These are phyloP conservation scores for Ctenochaetus hawaiiensis DNA, from an alignment of 2,797 vertebrate genomes.

Conservation along the genomic window DNA sequence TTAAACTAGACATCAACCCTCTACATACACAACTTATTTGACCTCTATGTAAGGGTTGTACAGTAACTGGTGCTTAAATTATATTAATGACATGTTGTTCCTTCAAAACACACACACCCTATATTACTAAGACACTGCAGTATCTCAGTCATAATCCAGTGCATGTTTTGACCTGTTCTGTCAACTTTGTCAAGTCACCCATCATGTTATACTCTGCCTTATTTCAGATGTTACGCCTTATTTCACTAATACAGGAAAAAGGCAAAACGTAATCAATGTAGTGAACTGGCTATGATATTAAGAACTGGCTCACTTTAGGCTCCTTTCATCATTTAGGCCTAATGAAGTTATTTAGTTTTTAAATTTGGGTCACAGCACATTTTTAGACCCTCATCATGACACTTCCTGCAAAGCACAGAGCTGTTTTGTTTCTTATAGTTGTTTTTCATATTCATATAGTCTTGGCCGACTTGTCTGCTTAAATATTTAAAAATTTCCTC, in stretches of 20 bases:
- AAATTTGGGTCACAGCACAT: not conserved
- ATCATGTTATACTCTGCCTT: not conserved
- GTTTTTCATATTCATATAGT: not conserved
- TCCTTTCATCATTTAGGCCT: not conserved
- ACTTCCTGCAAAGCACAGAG: not conserved
- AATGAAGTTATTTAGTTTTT: not conserved
- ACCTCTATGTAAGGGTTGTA: too few species aligned
- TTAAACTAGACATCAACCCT: too few species aligned
- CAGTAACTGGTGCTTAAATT: too few species aligned
- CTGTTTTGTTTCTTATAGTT: conserved; percentile 5
- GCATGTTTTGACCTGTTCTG: not conserved
- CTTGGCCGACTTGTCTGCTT: not conserved
- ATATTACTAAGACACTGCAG: too few species aligned
- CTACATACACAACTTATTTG: too few species aligned
- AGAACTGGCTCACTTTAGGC: not conserved
- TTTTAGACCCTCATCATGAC: not conserved
- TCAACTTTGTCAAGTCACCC: not conserved
- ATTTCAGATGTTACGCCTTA: not conserved
- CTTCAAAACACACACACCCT: too few species aligned
- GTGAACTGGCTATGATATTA: not conserved
- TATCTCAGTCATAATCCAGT: too few species aligned
- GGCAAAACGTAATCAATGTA: not conserved
- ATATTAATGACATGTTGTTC: too few species aligned
- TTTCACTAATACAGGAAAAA: not conserved
- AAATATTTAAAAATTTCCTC: conserved; percentile 11